Percentiles rank a stretch among this genome's conserved stretches.
Conservation (phyloP, 1,140 invertebrate species). For the Drosophila pachea region DNA sequence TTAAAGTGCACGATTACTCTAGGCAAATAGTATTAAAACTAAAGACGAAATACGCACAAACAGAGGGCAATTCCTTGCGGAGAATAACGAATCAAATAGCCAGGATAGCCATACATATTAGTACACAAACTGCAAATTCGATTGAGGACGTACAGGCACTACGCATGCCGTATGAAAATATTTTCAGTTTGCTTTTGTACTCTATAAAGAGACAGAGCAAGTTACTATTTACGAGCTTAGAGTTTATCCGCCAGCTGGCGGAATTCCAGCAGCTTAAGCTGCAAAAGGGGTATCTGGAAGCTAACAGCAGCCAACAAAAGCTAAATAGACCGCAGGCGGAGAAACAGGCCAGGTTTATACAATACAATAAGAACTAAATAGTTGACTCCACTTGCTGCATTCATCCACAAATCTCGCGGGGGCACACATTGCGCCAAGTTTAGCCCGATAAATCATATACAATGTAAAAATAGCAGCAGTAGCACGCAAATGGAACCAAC, state of each 20-base stretch:
- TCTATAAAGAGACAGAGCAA: constrained; percentile 18
- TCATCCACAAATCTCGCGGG: constrained; percentile 9
- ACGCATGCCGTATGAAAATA: too few relatives aligned
- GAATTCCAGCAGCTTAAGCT: constrained; percentile 18
- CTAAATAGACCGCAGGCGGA: background rate
- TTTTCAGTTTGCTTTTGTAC: constrained; percentile 18
- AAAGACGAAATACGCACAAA: constrained; percentile 19
- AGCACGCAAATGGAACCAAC: constrained; percentile 40
- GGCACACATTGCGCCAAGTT: background rate
- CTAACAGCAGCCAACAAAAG: too few relatives aligned
- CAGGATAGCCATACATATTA: background rate
- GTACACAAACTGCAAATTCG: too few relatives aligned
- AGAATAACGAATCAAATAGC: background rate
- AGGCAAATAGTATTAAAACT: constrained; percentile 13
- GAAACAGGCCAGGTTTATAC: background rate
- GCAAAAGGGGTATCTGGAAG: too few relatives aligned
- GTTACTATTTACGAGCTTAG: background rate
- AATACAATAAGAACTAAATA: constrained; percentile 2
- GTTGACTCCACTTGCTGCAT: background rate
- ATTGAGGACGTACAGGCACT: too few relatives aligned
- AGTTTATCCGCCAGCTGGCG: constrained; percentile 19
- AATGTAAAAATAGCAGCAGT: constrained; percentile 20
- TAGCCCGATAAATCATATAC: background rate
- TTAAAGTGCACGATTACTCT: background rate
- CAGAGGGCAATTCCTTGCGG: background rate